A percentile compares a stretch with the other conserved stretches of the same genome.
phyloP scores from a whole-genome alignment of 2,113 vertebrate genomes.

The Oryzias melastigma region DNA sequence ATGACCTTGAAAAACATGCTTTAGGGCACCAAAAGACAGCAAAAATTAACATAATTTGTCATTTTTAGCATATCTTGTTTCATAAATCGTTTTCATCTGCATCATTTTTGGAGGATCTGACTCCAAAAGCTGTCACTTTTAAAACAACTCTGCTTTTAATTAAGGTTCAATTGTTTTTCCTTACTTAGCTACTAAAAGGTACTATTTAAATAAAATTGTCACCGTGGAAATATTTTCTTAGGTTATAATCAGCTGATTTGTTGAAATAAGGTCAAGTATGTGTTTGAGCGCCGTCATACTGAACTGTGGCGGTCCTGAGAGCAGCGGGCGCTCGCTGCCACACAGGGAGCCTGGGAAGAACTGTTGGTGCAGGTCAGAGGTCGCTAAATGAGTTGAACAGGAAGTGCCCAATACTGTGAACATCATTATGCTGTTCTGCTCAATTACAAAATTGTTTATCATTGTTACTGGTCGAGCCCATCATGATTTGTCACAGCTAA shows the following conservation, averaged over 20 bases:
- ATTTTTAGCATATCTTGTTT: no score
- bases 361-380: constrained; percentile 33
- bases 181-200: not conserved
- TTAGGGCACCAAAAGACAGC: no score
- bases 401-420: constrained; percentile 58
- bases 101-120: no score
- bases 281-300: not conserved
- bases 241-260: constrained; percentile 1
- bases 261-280: not conserved
- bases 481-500: constrained; percentile 4
- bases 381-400: constrained; percentile 57
- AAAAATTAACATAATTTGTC: no score
- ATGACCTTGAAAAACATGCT: no score
- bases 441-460: constrained; percentile 54
- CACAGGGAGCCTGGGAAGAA: constrained; percentile 55
- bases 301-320: constrained; percentile 6
- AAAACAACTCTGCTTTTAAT: no score
- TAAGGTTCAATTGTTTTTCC: no score
- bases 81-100: no score
- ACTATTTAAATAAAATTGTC: not conserved
- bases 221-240: not conserved
- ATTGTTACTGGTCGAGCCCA: constrained; percentile 4
- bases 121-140: no score
- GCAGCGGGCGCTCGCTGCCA: not conserved
- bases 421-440: constrained; percentile 46